Percentiles rank a stretch among this genome's conserved stretches.
These are phyloP conservation scores for Sphenopsis melanotis DNA, from an alignment of 2,797 vertebrate species.

Conservation along the genomic window DNA sequence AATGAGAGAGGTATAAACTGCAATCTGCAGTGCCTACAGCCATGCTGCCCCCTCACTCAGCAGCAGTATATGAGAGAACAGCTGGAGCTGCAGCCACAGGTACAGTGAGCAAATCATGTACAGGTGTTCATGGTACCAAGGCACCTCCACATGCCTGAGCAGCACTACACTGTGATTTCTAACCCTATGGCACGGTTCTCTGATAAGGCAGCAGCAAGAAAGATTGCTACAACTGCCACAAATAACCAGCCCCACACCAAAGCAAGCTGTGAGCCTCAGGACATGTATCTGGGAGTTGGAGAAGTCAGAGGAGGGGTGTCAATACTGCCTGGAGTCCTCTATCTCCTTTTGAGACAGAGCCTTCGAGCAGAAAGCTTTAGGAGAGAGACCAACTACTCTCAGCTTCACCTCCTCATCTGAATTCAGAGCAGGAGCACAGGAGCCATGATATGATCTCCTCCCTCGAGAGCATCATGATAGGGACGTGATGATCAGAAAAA, in stretches of 20 bases:
- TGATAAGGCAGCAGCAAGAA: neutral
- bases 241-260: neutral
- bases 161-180: rapidly evolving
- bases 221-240: neutral
- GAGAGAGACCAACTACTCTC: neutral
- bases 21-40: neutral
- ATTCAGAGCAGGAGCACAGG: neutral
- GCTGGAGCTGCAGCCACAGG: neutral
- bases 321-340: neutral
- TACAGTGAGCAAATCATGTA: neutral
- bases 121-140: neutral
- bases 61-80: neutral
- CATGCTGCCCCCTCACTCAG: neutral
- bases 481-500: neutral
- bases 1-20: neutral
- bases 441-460: rapidly evolving
- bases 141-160: neutral
- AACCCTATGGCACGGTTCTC: rapidly evolving
- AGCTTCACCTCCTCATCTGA: neutral
- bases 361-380: neutral
- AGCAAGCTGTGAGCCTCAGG: neutral
- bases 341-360: neutral
- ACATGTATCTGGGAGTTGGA: neutral
- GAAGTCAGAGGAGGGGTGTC: neutral
- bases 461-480: neutral